Evolutionary conservation across 1,140 invertebrate genomes (phyloP).

Genomic region (Drosophila arawakana): DNA sequence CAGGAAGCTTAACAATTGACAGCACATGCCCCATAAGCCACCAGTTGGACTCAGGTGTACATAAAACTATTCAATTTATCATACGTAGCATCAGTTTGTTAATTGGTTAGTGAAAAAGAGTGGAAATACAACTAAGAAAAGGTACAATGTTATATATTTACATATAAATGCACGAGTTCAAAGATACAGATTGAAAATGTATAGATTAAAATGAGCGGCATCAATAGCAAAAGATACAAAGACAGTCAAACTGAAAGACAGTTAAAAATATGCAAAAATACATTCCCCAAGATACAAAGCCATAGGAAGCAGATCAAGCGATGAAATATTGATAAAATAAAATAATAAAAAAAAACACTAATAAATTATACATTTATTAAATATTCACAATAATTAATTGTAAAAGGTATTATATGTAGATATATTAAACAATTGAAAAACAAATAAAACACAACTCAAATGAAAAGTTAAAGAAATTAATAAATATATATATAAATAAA

Average conservation of each 20-base stretch:
- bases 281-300: background rate
- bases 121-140: background rate
- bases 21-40: slow-evolving; percentile 29
- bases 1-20: slow-evolving; percentile 43
- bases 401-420: background rate
- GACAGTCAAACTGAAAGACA: background rate
- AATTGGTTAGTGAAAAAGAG: background rate
- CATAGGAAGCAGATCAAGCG: background rate
- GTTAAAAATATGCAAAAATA: background rate
- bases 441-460: too few relatives aligned
- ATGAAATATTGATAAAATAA: background rate
- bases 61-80: background rate
- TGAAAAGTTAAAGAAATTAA: too few relatives aligned
- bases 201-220: background rate
- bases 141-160: background rate
- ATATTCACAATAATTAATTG: background rate
- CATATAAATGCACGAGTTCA: background rate
- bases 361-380: background rate
- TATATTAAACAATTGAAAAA: too few relatives aligned
- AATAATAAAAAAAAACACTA: background rate
- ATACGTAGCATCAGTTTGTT: background rate
- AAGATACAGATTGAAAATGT: background rate
- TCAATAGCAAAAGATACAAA: background rate
- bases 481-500: too few relatives aligned
- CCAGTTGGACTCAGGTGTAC: slow-evolving; percentile 6